These are phyloP conservation scores for Ceratothoa steindachneri DNA, from an alignment of 2,888 invertebrate species.

Conservation along the genomic window DNA sequence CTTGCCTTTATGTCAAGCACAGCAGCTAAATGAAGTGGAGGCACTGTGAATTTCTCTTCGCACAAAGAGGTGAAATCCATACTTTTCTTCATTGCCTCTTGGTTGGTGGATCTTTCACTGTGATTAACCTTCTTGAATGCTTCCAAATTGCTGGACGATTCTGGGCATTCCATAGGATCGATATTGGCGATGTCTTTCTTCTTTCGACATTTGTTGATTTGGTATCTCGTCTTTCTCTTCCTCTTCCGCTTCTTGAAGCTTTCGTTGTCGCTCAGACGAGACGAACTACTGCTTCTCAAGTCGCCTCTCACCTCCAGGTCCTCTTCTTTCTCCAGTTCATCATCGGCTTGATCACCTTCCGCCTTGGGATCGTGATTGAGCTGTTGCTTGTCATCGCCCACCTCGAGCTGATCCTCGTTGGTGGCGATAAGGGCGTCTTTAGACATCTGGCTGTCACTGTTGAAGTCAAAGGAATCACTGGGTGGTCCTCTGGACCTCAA, in stretches of 20 bases:
- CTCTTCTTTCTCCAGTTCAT: constrained; percentile 31
- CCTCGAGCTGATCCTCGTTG: constrained; percentile 8
- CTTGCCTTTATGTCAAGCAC: constrained; percentile 43
- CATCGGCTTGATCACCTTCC: constrained; percentile 16
- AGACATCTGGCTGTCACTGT: constrained; percentile 12
- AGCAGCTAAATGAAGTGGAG: constrained; percentile 33
- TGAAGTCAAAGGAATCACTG: constrained; percentile 1
- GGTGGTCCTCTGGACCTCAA: constrained; percentile 45
- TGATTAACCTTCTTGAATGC: neutral
- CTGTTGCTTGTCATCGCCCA: constrained; percentile 3
- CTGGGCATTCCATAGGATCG: neutral
- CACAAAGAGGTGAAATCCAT: neutral
- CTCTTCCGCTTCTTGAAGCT: constrained; percentile 29
- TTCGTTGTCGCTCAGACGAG: neutral
- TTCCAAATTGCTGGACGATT: neutral
- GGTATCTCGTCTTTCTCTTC: constrained; percentile 30
- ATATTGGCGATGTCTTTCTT: constrained; percentile 19
- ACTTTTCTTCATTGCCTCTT: constrained; percentile 4
- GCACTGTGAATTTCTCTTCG: constrained; percentile 11
- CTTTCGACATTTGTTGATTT: constrained; percentile 31
- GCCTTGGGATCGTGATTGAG: neutral
- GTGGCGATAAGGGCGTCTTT: neutral
- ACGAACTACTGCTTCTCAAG: too few species aligned
- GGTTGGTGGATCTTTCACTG: neutral
- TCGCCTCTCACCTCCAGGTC: constrained; percentile 12